Evolutionary conservation across 2,888 invertebrate species (phyloP).

Genomic region (Platycheirus albimanus): DNA sequence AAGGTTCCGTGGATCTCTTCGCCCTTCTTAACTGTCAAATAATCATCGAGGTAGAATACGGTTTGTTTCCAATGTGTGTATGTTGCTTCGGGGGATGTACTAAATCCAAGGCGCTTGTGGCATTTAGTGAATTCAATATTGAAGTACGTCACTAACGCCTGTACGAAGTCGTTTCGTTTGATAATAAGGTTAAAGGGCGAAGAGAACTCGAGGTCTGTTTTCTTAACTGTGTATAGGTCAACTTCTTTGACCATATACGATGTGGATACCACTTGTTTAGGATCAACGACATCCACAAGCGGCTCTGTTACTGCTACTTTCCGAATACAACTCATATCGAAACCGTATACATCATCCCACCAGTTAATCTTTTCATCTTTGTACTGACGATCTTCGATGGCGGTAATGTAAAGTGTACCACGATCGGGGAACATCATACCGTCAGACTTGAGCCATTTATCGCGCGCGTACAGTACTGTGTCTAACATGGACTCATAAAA

Average conservation of each 20-base stretch:
- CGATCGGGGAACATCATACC: constrained; percentile 97
- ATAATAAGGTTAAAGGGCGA: constrained; percentile 92
- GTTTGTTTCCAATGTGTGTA: constrained; percentile 99
- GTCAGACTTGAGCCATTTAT: constrained; percentile 97
- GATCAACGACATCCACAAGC: constrained; percentile 98
- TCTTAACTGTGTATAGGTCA: constrained; percentile 98
- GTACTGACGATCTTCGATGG: constrained; percentile 98
- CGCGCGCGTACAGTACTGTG: constrained; percentile 98
- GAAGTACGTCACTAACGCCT: constrained; percentile 99
- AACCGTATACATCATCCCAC: constrained; percentile 99
- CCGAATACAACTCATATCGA: constrained; percentile 99
- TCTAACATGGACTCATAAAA: constrained; percentile 99
- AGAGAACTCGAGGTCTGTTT: constrained; percentile 95
- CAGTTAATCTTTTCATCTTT: constrained; percentile 99
- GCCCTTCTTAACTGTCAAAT: constrained; percentile 96
- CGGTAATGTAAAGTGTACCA: constrained; percentile 96
- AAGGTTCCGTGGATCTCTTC: constrained; percentile 97
- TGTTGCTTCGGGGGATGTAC: constrained; percentile 98
- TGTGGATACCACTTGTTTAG: constrained; percentile 98
- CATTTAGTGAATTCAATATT: constrained; percentile 99
- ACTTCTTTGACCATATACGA: constrained; percentile 98
- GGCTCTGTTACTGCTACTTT: constrained; percentile 99
- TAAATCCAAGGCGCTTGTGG: constrained; percentile 98
- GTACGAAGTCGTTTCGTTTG: constrained; percentile 97
- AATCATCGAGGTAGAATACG: constrained; percentile 98